Conservation (phyloP, 23 tunicate species). For the Corella eumyota region DNA sequence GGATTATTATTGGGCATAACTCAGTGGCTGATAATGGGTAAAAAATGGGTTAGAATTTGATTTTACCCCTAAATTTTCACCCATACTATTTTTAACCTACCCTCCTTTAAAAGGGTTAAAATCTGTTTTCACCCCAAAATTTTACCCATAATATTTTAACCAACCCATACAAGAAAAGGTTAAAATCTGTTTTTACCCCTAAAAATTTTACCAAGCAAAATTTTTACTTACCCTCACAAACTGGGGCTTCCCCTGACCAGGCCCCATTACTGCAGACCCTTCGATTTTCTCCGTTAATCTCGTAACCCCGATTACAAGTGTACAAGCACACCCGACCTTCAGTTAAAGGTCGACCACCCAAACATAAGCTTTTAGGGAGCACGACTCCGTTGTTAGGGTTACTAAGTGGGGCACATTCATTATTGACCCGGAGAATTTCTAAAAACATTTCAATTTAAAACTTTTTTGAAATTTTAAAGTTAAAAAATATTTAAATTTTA, state of each 20-base stretch:
- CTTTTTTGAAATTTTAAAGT: background rate
- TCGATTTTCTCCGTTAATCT: constrained; percentile 7
- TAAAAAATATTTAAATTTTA: background rate
- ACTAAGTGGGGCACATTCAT: constrained; percentile 6
- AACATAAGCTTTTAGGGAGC: constrained; percentile 28
- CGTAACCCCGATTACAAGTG: constrained; percentile 31
- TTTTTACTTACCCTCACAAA: constrained; percentile 16
- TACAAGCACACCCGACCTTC: constrained; percentile 26
- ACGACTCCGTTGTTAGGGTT: constrained; percentile 17
- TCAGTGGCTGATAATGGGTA: constrained; percentile 6
- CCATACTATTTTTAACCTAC: too few species aligned
- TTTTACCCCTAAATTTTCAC: too few species aligned
- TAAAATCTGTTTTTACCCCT: too few species aligned
- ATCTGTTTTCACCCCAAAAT: too few species aligned
- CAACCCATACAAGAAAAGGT: too few species aligned
- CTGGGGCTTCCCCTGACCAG: constrained; percentile 31
- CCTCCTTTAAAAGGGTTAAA: too few species aligned
- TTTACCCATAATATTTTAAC: too few species aligned
- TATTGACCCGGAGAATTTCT: background rate
- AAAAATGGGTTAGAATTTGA: background rate
- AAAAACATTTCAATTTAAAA: background rate
- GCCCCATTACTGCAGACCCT: constrained; percentile 18
- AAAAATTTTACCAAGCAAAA: too few species aligned
- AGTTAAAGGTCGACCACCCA: constrained; percentile 3
- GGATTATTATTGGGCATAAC: constrained; percentile 9